A percentile compares a stretch with the other conserved stretches of the same genome.
These are phyloP conservation scores for Ondatra zibethicus DNA, from an alignment of 2,113 vertebrate genomes.

Conservation along the genomic window DNA sequence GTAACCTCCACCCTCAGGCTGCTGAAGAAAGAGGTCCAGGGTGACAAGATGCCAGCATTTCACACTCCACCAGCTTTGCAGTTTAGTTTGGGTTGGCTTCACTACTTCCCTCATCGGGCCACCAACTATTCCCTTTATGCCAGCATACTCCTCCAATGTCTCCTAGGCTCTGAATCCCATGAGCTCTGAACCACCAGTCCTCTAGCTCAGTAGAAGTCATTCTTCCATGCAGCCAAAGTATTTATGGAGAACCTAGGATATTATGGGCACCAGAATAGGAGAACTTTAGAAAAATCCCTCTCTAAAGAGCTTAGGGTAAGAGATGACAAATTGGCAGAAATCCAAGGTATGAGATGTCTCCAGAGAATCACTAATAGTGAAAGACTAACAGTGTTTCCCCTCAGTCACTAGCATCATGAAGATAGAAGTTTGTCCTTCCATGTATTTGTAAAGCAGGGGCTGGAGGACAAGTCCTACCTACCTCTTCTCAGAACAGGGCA, in stretches of 20 bases:
- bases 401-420: background rate
- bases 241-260: background rate
- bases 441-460: accelerated
- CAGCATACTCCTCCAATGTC: background rate
- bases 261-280: background rate
- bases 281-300: background rate
- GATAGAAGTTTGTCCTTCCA: background rate
- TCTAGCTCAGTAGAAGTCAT: background rate
- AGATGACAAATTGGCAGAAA: background rate
- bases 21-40: background rate
- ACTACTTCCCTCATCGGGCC: background rate
- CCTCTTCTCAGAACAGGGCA: background rate
- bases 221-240: background rate
- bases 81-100: background rate
- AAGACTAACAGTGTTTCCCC: too few relatives aligned
- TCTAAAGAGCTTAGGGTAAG: background rate
- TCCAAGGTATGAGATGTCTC: accelerated
- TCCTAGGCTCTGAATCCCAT: background rate
- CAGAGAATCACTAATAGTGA: background rate
- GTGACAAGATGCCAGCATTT: background rate
- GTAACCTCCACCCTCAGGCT: background rate
- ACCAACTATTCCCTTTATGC: background rate
- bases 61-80: background rate
- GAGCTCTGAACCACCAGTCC: background rate
- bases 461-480: accelerated